Conservation (phyloP, 2,888 invertebrate genomes). For the Cordilura impudica region DNA sequence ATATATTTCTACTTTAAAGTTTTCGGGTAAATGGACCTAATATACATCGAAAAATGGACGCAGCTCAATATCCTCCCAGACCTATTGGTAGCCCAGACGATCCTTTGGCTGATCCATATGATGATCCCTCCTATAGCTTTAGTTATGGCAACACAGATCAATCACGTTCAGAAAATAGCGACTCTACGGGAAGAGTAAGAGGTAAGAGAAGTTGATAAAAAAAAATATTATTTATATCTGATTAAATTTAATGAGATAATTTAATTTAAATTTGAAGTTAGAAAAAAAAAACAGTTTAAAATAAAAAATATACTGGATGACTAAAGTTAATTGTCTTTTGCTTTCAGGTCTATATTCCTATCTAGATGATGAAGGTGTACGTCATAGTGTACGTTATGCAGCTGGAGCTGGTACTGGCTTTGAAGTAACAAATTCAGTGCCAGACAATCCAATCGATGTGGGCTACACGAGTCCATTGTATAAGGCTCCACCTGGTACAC, state of each 20-base stretch:
- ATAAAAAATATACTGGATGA: too few species aligned
- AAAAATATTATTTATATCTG: too few species aligned
- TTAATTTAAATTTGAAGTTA: too few species aligned
- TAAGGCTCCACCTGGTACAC: constrained; percentile 81
- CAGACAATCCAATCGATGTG: constrained; percentile 81
- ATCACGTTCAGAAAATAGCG: constrained; percentile 83
- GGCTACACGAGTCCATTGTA: constrained; percentile 83
- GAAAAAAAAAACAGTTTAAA: too few species aligned
- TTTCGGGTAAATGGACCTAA: constrained; percentile 88
- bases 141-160: constrained; percentile 84
- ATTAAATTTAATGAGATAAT: not conserved
- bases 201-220: too few species aligned
- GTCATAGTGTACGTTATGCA: constrained; percentile 86
- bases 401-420: constrained; percentile 88
- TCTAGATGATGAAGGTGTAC: constrained; percentile 86
- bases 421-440: constrained; percentile 85
- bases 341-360: constrained; percentile 83
- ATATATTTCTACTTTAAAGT: too few species aligned
- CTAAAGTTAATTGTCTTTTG: too few species aligned
- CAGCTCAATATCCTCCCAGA: constrained; percentile 83
- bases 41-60: constrained; percentile 84
- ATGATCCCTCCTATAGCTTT: constrained; percentile 87
- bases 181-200: constrained; percentile 81
- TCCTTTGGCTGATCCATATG: constrained; percentile 86
- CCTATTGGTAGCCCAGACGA: constrained; percentile 85